phyloP scores from a whole-genome alignment of 1,140 invertebrate species.

The Helicoverpa zea region DNA sequence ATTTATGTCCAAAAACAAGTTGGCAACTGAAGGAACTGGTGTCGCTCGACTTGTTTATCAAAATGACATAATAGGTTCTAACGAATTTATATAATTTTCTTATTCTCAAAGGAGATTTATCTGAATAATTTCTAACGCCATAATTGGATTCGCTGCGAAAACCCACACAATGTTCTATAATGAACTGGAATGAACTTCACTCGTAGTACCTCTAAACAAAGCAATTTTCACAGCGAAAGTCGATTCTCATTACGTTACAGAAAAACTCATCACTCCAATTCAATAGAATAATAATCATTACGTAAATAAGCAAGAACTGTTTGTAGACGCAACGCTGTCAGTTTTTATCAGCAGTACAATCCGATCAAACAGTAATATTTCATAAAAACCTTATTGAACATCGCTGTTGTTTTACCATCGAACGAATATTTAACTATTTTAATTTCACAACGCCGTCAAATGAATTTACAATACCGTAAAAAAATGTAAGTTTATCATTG shows the following conservation, averaged over 20 bases:
- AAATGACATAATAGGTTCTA: neutral
- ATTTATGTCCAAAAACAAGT: constrained; percentile 28
- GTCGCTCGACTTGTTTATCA: neutral
- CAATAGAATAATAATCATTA: constrained; percentile 47
- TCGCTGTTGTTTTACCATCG: constrained; percentile 7
- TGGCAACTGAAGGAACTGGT: neutral
- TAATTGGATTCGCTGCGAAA: neutral
- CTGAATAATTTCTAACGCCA: neutral
- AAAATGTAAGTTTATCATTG: neutral
- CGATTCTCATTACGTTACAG: constrained; percentile 42
- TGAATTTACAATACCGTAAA: neutral
- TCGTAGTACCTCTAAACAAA: constrained; percentile 35
- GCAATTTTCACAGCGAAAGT: constrained; percentile 48
- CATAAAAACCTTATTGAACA: constrained; percentile 29
- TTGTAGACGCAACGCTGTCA: constrained; percentile 42
- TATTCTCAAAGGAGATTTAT: constrained; percentile 1
- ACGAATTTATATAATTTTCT: neutral
- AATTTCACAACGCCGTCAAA: neutral
- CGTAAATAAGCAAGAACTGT: constrained; percentile 42
- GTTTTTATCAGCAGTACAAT: constrained; percentile 41
- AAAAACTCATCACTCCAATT: constrained; percentile 48
- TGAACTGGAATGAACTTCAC: constrained; percentile 33
- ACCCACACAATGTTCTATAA: constrained; percentile 7
- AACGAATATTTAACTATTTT: constrained; percentile 19
- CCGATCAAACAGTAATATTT: constrained; percentile 18